Base-by-base conservation (phyloP, 2,113 vertebrate species). In the Oreochromis spilurus region DNA sequence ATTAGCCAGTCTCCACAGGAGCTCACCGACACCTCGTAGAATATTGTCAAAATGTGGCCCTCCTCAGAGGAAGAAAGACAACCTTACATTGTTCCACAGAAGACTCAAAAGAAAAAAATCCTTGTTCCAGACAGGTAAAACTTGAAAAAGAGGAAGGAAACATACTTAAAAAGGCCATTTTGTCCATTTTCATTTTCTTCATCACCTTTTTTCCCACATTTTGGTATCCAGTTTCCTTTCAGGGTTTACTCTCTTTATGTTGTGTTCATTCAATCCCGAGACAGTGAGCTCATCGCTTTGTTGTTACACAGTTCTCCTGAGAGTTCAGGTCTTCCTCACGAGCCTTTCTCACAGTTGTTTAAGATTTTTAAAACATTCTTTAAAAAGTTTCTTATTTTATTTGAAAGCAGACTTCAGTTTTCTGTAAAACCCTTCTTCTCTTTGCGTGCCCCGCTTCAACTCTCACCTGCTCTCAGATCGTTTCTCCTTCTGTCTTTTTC, bases 231-330 rank as follows among this genome's bases (percentile, higher is more conserved):
- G 21, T 87, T 89, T 90, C 88, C 70, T 87, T 72, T 82, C 40
- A 19, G 19, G 16, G 38, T 55, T 85, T 86, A 53, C 81, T 77
- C n/a, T 77, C 81, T 83, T 85, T 65, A 81, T 80, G 84, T 84
- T 4, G 78, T 85, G 75, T 91, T 90, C 84, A 91, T 91, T 88
- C 84, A 92, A 83, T 91, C 81, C 91, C 19, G 24, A 89, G 86
- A 80, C 21, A 50, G 79, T 92, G 84, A 91, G 84, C 87, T 94
- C 89, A 88, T 78, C 43, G 91, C 80, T 84, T 93, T 90, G 92
- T 91, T 88, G 84, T 89, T 87, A 82, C 80, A 78, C 81, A 70
- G 57, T 65, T 86, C 88, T 84, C 79, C 82, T 24, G 87, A 88
- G 89, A 84, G 67, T 88, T 88, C 83, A 84, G 75, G 45, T 83